phyloP scores from a whole-genome alignment of 2,797 vertebrate genomes.

The Lates japonicus region DNA sequence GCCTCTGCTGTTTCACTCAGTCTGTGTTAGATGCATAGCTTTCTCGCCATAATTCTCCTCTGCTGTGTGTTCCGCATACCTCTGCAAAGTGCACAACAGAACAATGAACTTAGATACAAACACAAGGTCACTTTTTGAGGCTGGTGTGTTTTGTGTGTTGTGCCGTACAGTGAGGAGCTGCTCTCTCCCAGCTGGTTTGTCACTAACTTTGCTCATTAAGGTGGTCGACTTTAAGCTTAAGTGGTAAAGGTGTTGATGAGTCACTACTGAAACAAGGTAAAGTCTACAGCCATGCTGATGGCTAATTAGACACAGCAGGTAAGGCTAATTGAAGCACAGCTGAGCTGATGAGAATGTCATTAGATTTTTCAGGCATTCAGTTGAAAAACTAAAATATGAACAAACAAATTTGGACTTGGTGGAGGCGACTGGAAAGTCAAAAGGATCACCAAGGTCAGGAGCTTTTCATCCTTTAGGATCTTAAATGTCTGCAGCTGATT shows the following conservation, averaged over 20 bases:
- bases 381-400: background rate
- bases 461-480: background rate
- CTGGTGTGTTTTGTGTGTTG: background rate
- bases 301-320: too few species aligned
- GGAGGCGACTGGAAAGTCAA: background rate
- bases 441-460: background rate
- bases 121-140: background rate
- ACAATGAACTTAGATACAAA: background rate
- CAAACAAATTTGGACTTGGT: background rate
- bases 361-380: background rate
- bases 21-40: background rate
- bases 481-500: too few species aligned
- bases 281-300: background rate
- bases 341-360: background rate
- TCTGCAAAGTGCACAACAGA: slow-evolving; percentile 3
- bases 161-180: background rate
- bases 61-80: background rate
- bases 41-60: background rate
- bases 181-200: background rate
- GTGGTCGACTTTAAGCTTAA: background rate
- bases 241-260: background rate
- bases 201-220: background rate
- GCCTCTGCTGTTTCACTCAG: background rate
- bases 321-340: too few species aligned
- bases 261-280: background rate